These are phyloP conservation scores for Steinernema feltiae DNA, from an alignment of 1,140 invertebrate genomes.

Conservation along the genomic window DNA sequence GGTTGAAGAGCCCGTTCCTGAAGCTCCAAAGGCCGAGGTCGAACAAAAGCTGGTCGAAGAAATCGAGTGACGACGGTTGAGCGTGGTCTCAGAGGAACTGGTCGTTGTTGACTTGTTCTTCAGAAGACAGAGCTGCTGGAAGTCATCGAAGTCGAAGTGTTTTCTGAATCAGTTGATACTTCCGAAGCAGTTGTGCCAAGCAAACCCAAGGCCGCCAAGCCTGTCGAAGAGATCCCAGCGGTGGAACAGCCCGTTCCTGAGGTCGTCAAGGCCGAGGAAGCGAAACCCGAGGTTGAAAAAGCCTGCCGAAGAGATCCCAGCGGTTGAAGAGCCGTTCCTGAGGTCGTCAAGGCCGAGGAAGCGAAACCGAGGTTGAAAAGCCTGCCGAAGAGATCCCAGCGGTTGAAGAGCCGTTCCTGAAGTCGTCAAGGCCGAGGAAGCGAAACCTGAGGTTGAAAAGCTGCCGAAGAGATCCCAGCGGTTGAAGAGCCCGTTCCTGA, in stretches of 20 bases:
- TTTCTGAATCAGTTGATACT: neutral
- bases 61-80: neutral
- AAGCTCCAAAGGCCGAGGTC: neutral
- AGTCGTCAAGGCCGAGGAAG: no score
- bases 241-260: neutral
- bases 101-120: conserved; percentile 13
- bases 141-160: conserved; percentile 2
- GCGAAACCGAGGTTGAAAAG: no score
- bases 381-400: no score
- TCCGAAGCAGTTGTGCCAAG: neutral
- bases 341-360: no score
- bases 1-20: conserved; percentile 1
- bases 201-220: neutral
- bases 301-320: no score
- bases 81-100: neutral
- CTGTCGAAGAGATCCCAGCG: neutral
- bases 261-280: neutral
- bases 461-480: neutral
- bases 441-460: neutral
- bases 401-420: no score
- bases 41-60: conserved; percentile 11
- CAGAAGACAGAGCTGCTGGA: conserved; percentile 11
- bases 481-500: neutral
- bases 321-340: no score
- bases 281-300: no score